Evolutionary conservation across 2,113 vertebrate genomes (phyloP).

Genomic region (Stigmatopora argus): DNA sequence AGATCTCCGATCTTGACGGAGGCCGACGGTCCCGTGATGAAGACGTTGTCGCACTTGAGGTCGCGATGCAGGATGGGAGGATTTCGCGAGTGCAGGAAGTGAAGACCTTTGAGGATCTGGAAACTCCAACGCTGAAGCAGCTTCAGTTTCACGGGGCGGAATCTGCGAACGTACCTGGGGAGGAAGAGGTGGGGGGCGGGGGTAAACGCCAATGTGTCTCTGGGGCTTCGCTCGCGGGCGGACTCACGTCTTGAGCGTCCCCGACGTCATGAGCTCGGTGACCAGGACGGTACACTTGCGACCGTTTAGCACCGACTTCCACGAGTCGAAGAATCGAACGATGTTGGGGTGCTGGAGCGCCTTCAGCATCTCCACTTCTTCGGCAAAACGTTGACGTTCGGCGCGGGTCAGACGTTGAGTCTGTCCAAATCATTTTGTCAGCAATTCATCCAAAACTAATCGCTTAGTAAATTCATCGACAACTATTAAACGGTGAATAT

Average conservation of each 20-base stretch:
- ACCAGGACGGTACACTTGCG: constrained; percentile 88
- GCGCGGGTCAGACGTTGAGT: constrained; percentile 79
- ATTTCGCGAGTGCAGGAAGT: constrained; percentile 84
- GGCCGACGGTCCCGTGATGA: constrained; percentile 85
- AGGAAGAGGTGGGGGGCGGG: background rate
- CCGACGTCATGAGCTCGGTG: constrained; percentile 94
- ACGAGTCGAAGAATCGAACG: constrained; percentile 92
- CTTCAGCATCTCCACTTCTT: constrained; percentile 95
- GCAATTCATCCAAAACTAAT: background rate
- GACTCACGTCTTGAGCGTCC: constrained; percentile 90
- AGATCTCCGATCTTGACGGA: constrained; percentile 90
- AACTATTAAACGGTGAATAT: too few species aligned
- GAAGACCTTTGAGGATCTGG: constrained; percentile 85
- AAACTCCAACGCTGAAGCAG: constrained; percentile 85
- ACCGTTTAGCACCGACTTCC: constrained; percentile 82
- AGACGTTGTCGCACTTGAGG: constrained; percentile 92
- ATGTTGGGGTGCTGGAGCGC: constrained; percentile 94
- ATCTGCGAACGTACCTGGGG: constrained; percentile 76
- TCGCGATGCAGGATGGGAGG: constrained; percentile 89
- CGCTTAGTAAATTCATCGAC: too few species aligned
- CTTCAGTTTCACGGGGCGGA: constrained; percentile 88
- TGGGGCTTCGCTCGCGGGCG: too few species aligned
- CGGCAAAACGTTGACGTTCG: constrained; percentile 84
- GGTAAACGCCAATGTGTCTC: too few species aligned
- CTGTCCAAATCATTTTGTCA: constrained; percentile 47